Percentiles rank a stretch among this genome's conserved stretches.
These are phyloP conservation scores for Alauda arvensis DNA, from an alignment of 2,797 vertebrate species.

Conservation along the genomic window DNA sequence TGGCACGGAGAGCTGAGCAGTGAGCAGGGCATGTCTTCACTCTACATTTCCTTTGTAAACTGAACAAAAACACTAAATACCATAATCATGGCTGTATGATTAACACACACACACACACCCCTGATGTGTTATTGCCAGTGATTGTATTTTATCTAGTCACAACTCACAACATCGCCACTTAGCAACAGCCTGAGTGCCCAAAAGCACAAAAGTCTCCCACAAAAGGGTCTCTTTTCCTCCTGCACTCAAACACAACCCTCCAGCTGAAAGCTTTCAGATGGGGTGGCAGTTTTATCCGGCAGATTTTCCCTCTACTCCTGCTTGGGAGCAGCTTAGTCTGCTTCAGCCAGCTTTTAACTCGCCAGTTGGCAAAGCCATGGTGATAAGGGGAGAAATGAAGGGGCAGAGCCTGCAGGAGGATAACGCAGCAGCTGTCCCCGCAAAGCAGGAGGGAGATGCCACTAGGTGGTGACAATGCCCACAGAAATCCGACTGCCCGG, in stretches of 20 bases:
- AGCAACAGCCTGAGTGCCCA: not conserved
- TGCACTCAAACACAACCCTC: not conserved
- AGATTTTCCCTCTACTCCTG: not conserved
- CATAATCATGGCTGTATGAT: not conserved
- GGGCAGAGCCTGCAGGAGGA: accelerated
- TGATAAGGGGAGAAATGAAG: not conserved
- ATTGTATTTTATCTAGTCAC: not conserved
- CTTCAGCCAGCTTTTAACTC: not conserved
- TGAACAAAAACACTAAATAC: not conserved
- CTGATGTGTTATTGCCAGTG: not conserved
- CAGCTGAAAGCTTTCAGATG: not conserved
- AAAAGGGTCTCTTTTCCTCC: not conserved
- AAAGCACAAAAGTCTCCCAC: not conserved
- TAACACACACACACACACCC: not conserved
- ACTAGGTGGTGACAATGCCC: slow-evolving; percentile 53
- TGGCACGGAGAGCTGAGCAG: not conserved
- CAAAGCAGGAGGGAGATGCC: not conserved
- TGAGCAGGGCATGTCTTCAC: not conserved
- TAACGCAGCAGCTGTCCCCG: accelerated
- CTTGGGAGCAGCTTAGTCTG: not conserved
- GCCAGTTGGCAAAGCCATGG: not conserved
- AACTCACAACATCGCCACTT: not conserved
- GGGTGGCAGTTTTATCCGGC: not conserved
- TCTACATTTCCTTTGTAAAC: not conserved
- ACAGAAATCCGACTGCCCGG: not conserved